A percentile compares a stretch with the other conserved stretches of the same genome.
Conservation (phyloP, 1,140 invertebrate genomes). For the Choristoneura fumiferana region DNA sequence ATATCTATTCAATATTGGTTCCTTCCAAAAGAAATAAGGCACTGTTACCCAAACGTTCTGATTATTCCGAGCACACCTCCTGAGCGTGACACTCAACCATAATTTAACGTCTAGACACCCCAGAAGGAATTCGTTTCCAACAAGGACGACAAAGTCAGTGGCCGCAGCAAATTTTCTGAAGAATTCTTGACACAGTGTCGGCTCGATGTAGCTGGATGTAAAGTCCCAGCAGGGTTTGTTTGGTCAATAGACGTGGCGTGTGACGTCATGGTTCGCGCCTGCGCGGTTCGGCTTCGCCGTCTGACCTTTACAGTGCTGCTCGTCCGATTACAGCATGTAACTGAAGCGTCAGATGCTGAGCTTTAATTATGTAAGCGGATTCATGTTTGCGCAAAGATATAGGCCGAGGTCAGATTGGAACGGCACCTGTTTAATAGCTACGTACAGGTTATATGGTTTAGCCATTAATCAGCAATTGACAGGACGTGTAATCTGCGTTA, state of each 20-base stretch:
- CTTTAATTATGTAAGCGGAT: background rate
- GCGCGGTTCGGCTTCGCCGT: conserved; percentile 1
- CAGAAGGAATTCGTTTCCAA: background rate
- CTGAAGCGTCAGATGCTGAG: conserved; percentile 7
- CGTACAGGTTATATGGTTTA: background rate
- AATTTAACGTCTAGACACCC: conserved; percentile 4
- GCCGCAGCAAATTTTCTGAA: background rate
- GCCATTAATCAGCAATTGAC: conserved; percentile 17
- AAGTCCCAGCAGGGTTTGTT: background rate
- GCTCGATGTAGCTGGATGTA: background rate
- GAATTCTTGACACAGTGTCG: background rate
- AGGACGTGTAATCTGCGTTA: no score
- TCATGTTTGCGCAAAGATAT: no score
- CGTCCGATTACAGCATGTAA: conserved; percentile 4
- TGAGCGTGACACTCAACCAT: background rate
- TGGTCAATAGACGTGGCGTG: conserved; percentile 9
- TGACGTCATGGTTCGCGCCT: conserved; percentile 3
- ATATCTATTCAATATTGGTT: no score
- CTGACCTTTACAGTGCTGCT: conserved; percentile 9
- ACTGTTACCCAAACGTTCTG: background rate
- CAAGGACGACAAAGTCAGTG: background rate
- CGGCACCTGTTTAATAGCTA: background rate
- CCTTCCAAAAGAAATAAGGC: background rate
- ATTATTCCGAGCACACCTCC: background rate
- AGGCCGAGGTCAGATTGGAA: no score